These are phyloP conservation scores for Drosophila sucinea DNA, from an alignment of 1,140 invertebrate genomes.

Conservation along the genomic window DNA sequence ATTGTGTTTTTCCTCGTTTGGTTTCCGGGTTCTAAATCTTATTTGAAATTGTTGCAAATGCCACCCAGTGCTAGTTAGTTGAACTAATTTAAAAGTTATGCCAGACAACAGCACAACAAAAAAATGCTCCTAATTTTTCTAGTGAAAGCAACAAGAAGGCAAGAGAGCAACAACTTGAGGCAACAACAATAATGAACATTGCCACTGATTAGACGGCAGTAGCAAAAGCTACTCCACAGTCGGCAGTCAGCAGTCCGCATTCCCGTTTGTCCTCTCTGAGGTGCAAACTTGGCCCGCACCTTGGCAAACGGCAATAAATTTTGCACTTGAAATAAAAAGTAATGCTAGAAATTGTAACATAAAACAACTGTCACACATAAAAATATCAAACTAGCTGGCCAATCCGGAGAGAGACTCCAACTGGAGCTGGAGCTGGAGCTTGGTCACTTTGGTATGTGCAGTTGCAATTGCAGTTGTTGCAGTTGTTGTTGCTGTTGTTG, in stretches of 20 bases:
- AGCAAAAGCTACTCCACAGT: slow-evolving; percentile 30
- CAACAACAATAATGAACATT: slow-evolving; percentile 41
- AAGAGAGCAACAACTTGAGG: background rate
- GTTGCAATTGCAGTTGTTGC: slow-evolving; percentile 32
- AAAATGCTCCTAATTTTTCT: slow-evolving; percentile 53
- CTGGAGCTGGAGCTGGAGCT: slow-evolving; percentile 4
- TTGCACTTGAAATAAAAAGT: slow-evolving; percentile 81
- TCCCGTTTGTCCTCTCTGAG: slow-evolving; percentile 37
- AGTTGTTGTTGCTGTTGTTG: slow-evolving; percentile 11
- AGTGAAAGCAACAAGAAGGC: slow-evolving; percentile 68
- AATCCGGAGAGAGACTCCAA: slow-evolving; percentile 7
- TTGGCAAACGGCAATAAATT: slow-evolving; percentile 80
- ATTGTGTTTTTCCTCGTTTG: background rate
- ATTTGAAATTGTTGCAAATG: slow-evolving; percentile 26
- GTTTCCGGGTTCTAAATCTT: slow-evolving; percentile 10
- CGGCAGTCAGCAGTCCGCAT: slow-evolving; percentile 42
- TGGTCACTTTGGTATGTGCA: slow-evolving; percentile 12
- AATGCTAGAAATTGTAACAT: slow-evolving; percentile 78
- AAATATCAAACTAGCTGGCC: slow-evolving; percentile 61
- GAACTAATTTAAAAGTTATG: slow-evolving; percentile 62
- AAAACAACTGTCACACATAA: slow-evolving; percentile 81
- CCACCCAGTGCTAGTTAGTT: slow-evolving; percentile 31
- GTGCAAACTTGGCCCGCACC: slow-evolving; percentile 55
- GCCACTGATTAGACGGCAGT: slow-evolving; percentile 60
- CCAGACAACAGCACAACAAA: slow-evolving; percentile 34